These are phyloP conservation scores for Dasypolia templi DNA, from an alignment of 2,888 invertebrate genomes.

Conservation along the genomic window DNA sequence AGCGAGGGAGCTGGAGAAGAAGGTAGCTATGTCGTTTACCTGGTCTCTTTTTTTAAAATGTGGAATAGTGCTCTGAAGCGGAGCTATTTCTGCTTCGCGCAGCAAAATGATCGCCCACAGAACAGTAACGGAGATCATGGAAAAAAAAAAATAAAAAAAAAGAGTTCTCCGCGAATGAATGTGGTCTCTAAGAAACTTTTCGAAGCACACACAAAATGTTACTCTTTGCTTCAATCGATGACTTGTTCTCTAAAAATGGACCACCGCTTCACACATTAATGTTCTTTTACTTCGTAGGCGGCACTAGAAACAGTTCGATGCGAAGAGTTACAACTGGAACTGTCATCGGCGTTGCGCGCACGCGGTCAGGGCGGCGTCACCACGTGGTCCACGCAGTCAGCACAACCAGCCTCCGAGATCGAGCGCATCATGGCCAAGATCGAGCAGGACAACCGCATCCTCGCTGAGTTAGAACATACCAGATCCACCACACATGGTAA, in stretches of 20 bases:
- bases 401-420: slow-evolving; percentile 93
- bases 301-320: slow-evolving; percentile 93
- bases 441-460: slow-evolving; percentile 96
- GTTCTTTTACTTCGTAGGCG: slow-evolving; percentile 81
- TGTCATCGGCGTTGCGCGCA: slow-evolving; percentile 92
- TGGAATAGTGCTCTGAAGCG: not conserved
- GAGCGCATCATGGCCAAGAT: slow-evolving; percentile 98
- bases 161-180: not conserved
- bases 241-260: not conserved
- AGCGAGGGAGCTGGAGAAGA: slow-evolving; percentile 97
- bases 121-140: not conserved
- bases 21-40: slow-evolving; percentile 89
- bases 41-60: not conserved
- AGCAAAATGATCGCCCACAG: not conserved
- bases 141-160: not conserved
- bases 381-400: slow-evolving; percentile 83
- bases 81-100: not conserved
- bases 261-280: not conserved
- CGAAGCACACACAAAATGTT: not conserved
- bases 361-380: slow-evolving; percentile 81
- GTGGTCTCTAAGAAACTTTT: no score
- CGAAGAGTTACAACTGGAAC: slow-evolving; percentile 97
- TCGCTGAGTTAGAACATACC: slow-evolving; percentile 97
- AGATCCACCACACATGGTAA: slow-evolving; percentile 93
- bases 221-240: not conserved